Evolutionary conservation across 2,888 invertebrate species (phyloP), one percentile per base, ranked within the genome.

Genomic region (Apodemia hepburni): DNA sequence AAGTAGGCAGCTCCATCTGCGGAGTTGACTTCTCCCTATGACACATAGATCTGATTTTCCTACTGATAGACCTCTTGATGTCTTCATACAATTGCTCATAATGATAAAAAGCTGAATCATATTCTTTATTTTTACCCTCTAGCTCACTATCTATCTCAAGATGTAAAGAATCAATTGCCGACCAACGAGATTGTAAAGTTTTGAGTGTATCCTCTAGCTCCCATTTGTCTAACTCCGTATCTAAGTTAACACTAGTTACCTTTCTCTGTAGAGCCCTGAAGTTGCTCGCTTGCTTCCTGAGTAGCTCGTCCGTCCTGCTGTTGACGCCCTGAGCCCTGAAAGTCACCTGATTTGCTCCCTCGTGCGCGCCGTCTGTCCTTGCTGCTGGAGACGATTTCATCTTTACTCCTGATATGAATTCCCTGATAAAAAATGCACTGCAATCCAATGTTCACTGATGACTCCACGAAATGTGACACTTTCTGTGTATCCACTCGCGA

Each of bases 261-360:
- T 51, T 65, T 29, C 63, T 61, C 45, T 59, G 45, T 11, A 65
- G 60, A 18, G 65, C 65, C 54, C 59, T 65, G 35, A 65, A 61
- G 54, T 62, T 60, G 27, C 59, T 65, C 27, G 63, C 54, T 59
- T 63, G 63, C 47, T 65, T 65, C 27, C 33, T 62, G 11, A 65
- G 59, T 49, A 65, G 54, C 59, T 65, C 61, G 35, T 65, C 61
- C 2, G 59, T 63, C n/a, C 47, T 61, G 38, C 63, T 65, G 45
- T 65, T 61, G 45, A 58, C 58, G 35, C 58, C 63, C 35, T 58
- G 35, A n/a, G 49, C 57, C 47, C 58, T 60, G 33, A 60, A 45
- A 38, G 60, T 57, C 15, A 42, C 45, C 22, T 59, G 59, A 22
- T 22, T 22, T 22, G 22, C 22, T 22, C 22, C 22, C 22, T 22